These are phyloP conservation scores for Pandemis heparana DNA, from an alignment of 2,888 invertebrate genomes.

Conservation along the genomic window DNA sequence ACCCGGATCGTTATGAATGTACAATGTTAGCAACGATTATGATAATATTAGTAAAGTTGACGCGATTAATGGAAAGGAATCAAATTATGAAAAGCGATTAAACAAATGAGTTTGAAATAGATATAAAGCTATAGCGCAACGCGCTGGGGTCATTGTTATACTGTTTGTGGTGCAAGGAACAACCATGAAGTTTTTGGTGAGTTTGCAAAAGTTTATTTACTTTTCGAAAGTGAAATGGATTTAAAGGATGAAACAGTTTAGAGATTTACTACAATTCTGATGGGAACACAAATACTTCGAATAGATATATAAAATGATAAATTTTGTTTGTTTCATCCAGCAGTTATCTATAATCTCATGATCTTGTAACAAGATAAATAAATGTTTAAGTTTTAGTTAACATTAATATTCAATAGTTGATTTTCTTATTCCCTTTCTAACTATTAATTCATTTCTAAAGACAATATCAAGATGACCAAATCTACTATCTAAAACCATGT, in stretches of 20 bases:
- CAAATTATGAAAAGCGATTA: slow-evolving; percentile 25
- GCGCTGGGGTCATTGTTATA: slow-evolving; percentile 7
- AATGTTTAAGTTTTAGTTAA: too few species aligned
- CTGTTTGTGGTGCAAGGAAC: slow-evolving; percentile 22
- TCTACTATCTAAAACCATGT: too few species aligned
- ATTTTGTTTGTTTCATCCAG: too few species aligned
- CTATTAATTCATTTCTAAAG: too few species aligned
- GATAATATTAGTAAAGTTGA: neutral
- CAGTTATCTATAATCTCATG: too few species aligned
- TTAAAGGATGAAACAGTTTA: neutral
- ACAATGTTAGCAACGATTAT: slow-evolving; percentile 23
- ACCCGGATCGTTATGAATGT: slow-evolving; percentile 4
- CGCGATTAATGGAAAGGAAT: slow-evolving; percentile 9
- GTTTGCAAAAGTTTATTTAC: slow-evolving; percentile 9
- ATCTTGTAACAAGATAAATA: too few species aligned
- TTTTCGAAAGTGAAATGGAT: neutral
- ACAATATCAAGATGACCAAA: too few species aligned
- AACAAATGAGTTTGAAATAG: slow-evolving; percentile 6
- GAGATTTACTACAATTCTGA: neutral
- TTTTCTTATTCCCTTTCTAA: too few species aligned
- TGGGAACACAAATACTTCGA: too few species aligned
- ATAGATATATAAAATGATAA: too few species aligned
- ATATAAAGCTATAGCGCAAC: slow-evolving; percentile 29
- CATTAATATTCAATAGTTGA: too few species aligned
- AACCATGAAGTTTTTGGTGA: slow-evolving; percentile 39